phyloP scores from a whole-genome alignment of 2,113 vertebrate genomes.

The Parus major region DNA sequence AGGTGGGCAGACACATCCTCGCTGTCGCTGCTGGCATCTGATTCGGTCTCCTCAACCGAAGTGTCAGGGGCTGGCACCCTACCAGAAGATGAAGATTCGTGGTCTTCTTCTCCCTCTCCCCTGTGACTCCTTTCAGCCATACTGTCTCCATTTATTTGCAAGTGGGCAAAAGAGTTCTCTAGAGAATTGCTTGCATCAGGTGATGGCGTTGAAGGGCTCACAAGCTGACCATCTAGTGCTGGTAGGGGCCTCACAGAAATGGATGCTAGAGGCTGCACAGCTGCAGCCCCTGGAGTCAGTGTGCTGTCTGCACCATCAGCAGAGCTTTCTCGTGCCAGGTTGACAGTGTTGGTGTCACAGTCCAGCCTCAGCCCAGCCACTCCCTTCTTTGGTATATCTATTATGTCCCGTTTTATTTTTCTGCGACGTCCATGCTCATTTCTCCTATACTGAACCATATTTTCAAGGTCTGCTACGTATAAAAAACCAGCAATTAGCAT shows the following conservation, averaged over 20 bases:
- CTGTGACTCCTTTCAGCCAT: slow-evolving; percentile 82
- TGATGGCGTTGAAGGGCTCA: slow-evolving; percentile 71
- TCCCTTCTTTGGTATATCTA: slow-evolving; percentile 96
- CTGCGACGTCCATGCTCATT: slow-evolving; percentile 93
- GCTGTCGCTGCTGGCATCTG: slow-evolving; percentile 82
- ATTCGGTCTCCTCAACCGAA: slow-evolving; percentile 83
- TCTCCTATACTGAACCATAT: slow-evolving; percentile 95
- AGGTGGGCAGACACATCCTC: slow-evolving; percentile 72
- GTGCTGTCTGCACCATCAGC: slow-evolving; percentile 87
- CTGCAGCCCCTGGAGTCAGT: slow-evolving; percentile 65
- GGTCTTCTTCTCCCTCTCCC: slow-evolving; percentile 85
- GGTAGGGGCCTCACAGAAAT: slow-evolving; percentile 79
- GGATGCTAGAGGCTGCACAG: slow-evolving; percentile 66
- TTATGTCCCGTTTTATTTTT: slow-evolving; percentile 93
- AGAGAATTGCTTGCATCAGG: slow-evolving; percentile 76
- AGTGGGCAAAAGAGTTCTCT: slow-evolving; percentile 87
- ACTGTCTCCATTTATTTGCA: slow-evolving; percentile 83
- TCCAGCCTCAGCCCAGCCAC: slow-evolving; percentile 94
- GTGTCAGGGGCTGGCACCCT: slow-evolving; percentile 81
- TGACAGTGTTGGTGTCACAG: slow-evolving; percentile 78
- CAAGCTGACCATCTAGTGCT: slow-evolving; percentile 81
- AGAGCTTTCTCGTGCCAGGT: slow-evolving; percentile 81
- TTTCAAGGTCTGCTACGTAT: slow-evolving; percentile 94
- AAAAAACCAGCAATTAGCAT: slow-evolving; percentile 97
- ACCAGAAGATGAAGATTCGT: slow-evolving; percentile 77